Conservation (phyloP, 1,140 invertebrate genomes). For the Drosophila rhopaloa region DNA sequence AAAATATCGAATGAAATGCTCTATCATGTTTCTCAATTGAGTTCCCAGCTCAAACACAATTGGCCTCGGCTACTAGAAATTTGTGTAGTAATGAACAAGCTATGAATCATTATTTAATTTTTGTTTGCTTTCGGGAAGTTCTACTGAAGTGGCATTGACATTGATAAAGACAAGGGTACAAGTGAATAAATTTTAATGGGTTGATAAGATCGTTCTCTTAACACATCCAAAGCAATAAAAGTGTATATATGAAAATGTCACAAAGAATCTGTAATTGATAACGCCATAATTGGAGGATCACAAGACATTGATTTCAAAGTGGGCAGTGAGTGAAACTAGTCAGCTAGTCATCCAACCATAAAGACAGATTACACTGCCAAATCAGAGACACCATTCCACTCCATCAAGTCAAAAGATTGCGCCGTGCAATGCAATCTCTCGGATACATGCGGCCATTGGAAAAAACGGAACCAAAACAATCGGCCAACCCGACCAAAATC, state of each 20-base stretch:
- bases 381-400: constrained; percentile 23
- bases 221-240: constrained; percentile 6
- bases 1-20: constrained; percentile 2
- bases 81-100: background rate
- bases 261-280: constrained; percentile 8
- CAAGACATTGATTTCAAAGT: constrained; percentile 5
- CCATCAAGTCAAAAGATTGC: constrained; percentile 15
- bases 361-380: constrained; percentile 35
- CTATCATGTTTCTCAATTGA: constrained; percentile 14
- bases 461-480: constrained; percentile 36
- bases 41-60: constrained; percentile 28
- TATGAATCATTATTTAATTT: constrained; percentile 32
- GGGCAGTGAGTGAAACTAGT: constrained; percentile 7
- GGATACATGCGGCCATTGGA: constrained; percentile 13
- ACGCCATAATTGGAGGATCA: constrained; percentile 10
- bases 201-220: constrained; percentile 34
- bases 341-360: constrained; percentile 31
- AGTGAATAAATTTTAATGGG: constrained; percentile 27
- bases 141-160: constrained; percentile 43
- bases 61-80: constrained; percentile 25
- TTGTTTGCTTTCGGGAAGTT: constrained; percentile 36
- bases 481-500: constrained; percentile 14
- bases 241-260: constrained; percentile 8
- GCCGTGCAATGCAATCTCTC: constrained; percentile 28
- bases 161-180: constrained; percentile 36